Conservation (phyloP, 2,113 vertebrate species). For the Prunella himalayana region DNA sequence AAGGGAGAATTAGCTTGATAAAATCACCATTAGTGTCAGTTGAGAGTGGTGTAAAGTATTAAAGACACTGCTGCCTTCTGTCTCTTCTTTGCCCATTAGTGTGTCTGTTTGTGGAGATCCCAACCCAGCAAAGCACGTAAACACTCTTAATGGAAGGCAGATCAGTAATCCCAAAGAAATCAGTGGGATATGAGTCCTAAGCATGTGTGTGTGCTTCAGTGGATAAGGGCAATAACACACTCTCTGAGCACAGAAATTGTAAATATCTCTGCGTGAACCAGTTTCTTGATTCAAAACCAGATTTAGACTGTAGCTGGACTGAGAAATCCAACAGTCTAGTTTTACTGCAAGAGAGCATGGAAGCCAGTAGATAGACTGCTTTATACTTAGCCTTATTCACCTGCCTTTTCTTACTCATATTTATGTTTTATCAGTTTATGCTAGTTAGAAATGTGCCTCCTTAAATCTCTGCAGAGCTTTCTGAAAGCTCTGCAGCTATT, state of each 20-base stretch:
- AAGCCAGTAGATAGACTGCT: neutral
- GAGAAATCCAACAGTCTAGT: neutral
- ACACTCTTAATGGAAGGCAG: neutral
- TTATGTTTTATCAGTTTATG: neutral
- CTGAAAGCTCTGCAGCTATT: neutral
- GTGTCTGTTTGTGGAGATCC: neutral
- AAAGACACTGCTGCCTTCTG: slow-evolving; percentile 1
- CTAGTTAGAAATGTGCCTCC: neutral
- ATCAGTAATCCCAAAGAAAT: neutral
- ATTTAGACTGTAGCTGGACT: neutral
- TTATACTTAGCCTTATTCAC: neutral
- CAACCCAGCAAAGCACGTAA: neutral
- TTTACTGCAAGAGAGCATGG: neutral
- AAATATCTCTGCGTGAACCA: neutral
- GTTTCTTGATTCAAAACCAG: neutral
- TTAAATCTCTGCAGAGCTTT: neutral
- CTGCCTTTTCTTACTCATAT: neutral
- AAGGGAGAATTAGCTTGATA: slow-evolving; percentile 69
- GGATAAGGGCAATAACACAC: neutral
- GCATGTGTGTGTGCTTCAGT: neutral
- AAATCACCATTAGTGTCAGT: slow-evolving; percentile 67
- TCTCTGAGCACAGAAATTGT: neutral
- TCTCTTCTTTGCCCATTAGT: neutral
- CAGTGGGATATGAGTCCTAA: neutral
- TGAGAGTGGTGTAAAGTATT: slow-evolving; percentile 43